A percentile compares a stretch with the other conserved stretches of the same genome.
Evolutionary conservation across 2,797 vertebrate species (phyloP).

Genomic region (Podargus strigoides): DNA sequence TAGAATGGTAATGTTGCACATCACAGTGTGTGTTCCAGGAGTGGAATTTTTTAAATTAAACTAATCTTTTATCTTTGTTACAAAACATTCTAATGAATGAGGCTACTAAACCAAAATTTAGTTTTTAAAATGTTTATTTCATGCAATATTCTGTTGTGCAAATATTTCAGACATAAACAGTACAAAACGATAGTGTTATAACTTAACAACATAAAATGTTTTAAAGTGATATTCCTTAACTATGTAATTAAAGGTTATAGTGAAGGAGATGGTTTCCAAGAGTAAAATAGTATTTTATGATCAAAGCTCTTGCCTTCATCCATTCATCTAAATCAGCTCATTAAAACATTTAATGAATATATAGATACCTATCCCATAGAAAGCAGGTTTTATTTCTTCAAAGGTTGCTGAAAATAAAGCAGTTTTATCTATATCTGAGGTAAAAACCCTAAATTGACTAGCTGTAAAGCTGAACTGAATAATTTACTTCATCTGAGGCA

Average conservation of each 20-base stretch:
- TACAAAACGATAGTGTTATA: not conserved
- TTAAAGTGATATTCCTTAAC: not conserved
- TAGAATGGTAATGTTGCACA: not conserved
- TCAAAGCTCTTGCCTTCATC: slow-evolving; percentile 21
- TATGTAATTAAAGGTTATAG: not conserved
- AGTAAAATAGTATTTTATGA: not conserved
- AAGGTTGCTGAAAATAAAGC: not conserved
- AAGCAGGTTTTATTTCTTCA: slow-evolving; percentile 1
- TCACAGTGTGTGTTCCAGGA: not conserved
- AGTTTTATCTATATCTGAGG: not conserved
- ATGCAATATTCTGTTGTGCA: not conserved
- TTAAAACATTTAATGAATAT: slow-evolving; percentile 26
- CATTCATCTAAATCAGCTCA: slow-evolving; percentile 9
- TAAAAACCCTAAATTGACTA: not conserved
- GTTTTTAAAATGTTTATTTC: not conserved
- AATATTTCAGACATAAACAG: not conserved
- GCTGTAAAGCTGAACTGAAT: not conserved
- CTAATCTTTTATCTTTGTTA: not conserved
- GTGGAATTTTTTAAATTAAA: not conserved
- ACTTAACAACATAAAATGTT: not conserved
- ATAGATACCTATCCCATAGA: not conserved
- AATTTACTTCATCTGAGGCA: not conserved
- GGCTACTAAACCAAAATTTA: not conserved
- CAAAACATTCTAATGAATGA: not conserved
- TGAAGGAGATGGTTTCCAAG: not conserved